Percentiles rank a stretch among this genome's conserved stretches.
Evolutionary conservation across 1,140 invertebrate species (phyloP).

Genomic region (Achroia grisella): DNA sequence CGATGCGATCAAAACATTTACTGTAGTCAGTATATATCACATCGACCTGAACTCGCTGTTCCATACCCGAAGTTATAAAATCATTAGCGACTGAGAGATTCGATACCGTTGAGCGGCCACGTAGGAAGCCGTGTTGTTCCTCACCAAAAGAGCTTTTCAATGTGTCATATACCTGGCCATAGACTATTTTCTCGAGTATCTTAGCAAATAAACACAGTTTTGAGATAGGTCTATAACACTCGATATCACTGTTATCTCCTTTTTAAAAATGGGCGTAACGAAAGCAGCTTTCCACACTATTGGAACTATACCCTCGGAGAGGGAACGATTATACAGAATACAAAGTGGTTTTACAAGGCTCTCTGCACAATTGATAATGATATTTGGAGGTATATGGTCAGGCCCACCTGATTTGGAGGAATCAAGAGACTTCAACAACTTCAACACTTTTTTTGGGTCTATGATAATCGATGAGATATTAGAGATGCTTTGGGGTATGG

Average conservation of each 20-base stretch:
- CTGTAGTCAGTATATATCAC: constrained; percentile 27
- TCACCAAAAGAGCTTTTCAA: constrained; percentile 5
- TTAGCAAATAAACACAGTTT: constrained; percentile 25
- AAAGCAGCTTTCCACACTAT: constrained; percentile 23
- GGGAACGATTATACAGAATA: too few relatives aligned
- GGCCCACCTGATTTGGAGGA: constrained; percentile 5
- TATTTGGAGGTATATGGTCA: constrained; percentile 13
- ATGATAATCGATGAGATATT: not conserved
- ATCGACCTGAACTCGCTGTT: too few relatives aligned
- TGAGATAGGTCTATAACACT: too few relatives aligned
- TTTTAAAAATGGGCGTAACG: constrained; percentile 22
- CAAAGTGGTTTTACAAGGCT: constrained; percentile 11
- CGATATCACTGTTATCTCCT: too few relatives aligned
- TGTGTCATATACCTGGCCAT: too few relatives aligned
- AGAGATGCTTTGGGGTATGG: not conserved
- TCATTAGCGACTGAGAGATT: constrained; percentile 3
- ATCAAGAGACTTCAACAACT: constrained; percentile 1
- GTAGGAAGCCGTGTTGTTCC: constrained; percentile 18
- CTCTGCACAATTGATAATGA: constrained; percentile 19
- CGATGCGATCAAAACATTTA: constrained; percentile 29
- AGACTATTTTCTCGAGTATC: constrained; percentile 17
- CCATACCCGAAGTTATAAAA: constrained; percentile 1
- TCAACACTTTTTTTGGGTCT: not conserved
- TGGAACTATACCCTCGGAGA: constrained; percentile 22
- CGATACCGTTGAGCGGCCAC: too few relatives aligned